Evolutionary conservation across 2,797 vertebrate genomes (phyloP).

Genomic region (Chiloscyllium punctatum): DNA sequence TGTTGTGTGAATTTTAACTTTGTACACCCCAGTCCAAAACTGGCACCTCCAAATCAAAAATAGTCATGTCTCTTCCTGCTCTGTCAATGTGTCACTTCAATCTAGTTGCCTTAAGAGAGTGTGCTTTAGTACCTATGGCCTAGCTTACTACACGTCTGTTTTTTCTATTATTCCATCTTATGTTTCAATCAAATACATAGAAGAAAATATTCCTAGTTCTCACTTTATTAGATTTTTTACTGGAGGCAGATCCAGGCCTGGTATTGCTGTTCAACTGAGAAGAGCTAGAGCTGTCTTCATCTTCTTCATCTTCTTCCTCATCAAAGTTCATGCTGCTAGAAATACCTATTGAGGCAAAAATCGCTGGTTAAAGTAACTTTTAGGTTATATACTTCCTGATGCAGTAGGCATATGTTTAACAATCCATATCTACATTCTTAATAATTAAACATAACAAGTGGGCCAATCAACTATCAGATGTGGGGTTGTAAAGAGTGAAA

Average conservation of each 20-base stretch:
- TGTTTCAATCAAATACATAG: not conserved
- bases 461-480: not conserved
- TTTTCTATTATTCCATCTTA: not conserved
- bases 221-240: slow-evolving; percentile 92
- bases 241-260: slow-evolving; percentile 85
- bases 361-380: not conserved
- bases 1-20: no score
- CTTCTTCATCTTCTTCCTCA: slow-evolving; percentile 90
- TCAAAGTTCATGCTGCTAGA: slow-evolving; percentile 99
- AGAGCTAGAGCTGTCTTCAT: slow-evolving; percentile 92
- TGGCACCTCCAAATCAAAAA: no score
- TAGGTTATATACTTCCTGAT: not conserved
- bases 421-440: not conserved
- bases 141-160: no score
- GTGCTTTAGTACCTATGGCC: no score
- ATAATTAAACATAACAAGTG: not conserved
- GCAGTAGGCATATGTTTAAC: not conserved
- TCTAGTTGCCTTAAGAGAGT: no score
- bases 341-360: slow-evolving; percentile 66
- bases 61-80: no score
- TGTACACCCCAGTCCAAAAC: no score
- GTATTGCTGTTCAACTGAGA: slow-evolving; percentile 96
- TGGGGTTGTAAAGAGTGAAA: not conserved
- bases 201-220: not conserved
- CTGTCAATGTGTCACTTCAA: no score